Conservation (phyloP, 1,140 invertebrate genomes). For the Lerema accius region DNA sequence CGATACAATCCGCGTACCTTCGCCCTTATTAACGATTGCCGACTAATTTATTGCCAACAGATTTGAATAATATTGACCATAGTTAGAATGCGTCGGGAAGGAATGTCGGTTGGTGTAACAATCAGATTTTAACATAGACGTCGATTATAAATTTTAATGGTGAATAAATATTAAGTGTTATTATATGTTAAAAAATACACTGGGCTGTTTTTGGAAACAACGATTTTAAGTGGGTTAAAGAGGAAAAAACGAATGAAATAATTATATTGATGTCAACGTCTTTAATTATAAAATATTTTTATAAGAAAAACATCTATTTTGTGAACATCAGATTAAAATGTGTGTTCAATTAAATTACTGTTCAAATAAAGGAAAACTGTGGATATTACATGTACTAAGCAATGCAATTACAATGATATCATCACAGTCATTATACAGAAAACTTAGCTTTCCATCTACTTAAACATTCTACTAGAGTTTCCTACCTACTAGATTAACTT, state of each 20-base stretch:
- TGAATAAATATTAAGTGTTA: neutral
- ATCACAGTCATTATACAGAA: too few species aligned
- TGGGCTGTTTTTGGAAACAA: too few species aligned
- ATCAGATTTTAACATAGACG: neutral
- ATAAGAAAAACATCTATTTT: too few species aligned
- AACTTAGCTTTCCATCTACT: neutral
- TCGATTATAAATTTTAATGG: neutral
- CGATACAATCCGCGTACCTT: constrained; percentile 22
- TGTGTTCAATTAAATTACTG: too few species aligned
- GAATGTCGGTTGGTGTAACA: neutral
- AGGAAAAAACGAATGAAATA: too few species aligned
- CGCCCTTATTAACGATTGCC: constrained; percentile 3
- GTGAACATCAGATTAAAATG: too few species aligned
- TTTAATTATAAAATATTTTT: too few species aligned
- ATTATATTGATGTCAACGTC: too few species aligned
- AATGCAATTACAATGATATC: too few species aligned
- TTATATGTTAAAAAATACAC: neutral
- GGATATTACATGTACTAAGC: too few species aligned
- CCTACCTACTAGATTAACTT: neutral
- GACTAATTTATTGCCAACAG: constrained; percentile 21
- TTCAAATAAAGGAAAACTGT: too few species aligned
- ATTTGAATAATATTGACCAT: constrained; percentile 34
- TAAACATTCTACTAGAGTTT: neutral
- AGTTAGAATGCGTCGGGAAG: constrained; percentile 15
- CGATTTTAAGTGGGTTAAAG: neutral